A percentile compares a stretch with the other conserved stretches of the same genome.
Conservation (phyloP, 1,140 invertebrate species). For the Cydia fagiglandana region DNA sequence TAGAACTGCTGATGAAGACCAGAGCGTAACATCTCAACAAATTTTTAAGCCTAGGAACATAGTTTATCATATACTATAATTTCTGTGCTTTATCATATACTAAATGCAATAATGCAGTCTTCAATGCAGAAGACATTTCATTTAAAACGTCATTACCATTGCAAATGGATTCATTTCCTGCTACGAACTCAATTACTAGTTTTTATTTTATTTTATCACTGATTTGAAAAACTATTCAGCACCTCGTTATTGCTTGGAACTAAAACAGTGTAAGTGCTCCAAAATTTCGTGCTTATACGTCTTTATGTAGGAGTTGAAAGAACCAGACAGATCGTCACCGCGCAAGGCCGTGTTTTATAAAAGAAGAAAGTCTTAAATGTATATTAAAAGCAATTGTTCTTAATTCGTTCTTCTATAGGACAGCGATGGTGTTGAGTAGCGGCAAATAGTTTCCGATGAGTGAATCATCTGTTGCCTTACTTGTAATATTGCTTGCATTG, state of each 20-base stretch:
- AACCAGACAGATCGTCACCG: conserved; percentile 13
- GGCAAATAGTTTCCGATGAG: background rate
- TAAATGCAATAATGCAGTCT: background rate
- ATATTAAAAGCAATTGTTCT: background rate
- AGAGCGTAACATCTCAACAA: no score
- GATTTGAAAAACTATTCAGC: background rate
- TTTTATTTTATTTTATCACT: background rate
- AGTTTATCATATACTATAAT: no score
- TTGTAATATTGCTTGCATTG: background rate
- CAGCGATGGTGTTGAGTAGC: background rate
- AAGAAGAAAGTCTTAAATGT: background rate
- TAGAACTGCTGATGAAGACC: no score
- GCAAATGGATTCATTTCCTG: background rate
- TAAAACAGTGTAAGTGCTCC: background rate
- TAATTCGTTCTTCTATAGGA: background rate
- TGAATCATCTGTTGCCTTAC: conserved; percentile 16
- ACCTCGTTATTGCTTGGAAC: background rate
- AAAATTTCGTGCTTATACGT: background rate
- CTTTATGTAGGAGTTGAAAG: background rate
- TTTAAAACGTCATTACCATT: background rate
- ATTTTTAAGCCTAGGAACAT: no score
- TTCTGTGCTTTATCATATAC: background rate
- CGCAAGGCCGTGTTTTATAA: background rate
- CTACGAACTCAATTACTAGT: conserved; percentile 5
- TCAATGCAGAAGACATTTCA: background rate